These are phyloP conservation scores for Cardiocondyla obscurior DNA, from an alignment of 1,140 invertebrate species.

Conservation along the genomic window DNA sequence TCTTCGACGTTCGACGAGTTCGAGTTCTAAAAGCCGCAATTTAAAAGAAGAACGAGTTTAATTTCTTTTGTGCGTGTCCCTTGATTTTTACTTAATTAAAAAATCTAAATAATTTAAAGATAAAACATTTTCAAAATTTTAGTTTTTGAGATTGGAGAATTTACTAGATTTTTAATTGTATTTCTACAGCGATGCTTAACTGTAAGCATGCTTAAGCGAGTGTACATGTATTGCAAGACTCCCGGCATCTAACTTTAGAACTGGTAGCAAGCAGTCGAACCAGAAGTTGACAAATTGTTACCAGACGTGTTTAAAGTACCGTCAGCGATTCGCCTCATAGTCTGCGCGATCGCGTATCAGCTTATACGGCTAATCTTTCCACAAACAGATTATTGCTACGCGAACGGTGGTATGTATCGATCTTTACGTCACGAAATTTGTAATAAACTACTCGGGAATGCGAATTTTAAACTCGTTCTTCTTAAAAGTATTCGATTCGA, in stretches of 20 bases:
- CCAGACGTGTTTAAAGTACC: slow-evolving; percentile 40
- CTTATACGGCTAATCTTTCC: slow-evolving; percentile 9
- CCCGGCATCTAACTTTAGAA: slow-evolving; percentile 57
- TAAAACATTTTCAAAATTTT: neutral
- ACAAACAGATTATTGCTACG: slow-evolving; percentile 10
- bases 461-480: slow-evolving; percentile 9
- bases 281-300: slow-evolving; percentile 56
- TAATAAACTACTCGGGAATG: neutral
- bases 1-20: neutral
- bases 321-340: slow-evolving; percentile 38
- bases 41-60: neutral
- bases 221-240: slow-evolving; percentile 19
- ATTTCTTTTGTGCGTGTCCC: neutral
- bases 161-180: neutral
- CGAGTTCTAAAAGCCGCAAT: neutral
- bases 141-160: neutral
- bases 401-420: neutral
- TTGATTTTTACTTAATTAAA: neutral
- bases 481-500: neutral
- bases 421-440: slow-evolving; percentile 28
- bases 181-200: neutral
- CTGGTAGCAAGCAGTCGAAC: slow-evolving; percentile 56
- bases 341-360: neutral
- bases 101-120: too few species aligned
- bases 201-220: neutral